phyloP scores from a whole-genome alignment of 2,888 invertebrate species.

The Pecten maximus region DNA sequence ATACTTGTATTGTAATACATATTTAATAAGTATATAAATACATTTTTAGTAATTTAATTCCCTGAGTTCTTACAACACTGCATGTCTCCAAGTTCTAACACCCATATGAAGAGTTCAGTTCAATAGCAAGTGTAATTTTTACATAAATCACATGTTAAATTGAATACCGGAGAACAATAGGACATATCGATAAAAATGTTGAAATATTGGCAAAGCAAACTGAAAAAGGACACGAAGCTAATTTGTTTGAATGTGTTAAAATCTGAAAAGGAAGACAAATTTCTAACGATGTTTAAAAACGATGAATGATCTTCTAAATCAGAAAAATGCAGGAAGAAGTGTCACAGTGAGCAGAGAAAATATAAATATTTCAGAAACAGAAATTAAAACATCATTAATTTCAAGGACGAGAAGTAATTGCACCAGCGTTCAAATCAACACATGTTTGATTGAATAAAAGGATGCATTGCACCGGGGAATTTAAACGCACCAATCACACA shows the following conservation, averaged over 20 bases:
- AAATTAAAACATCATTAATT: constrained; percentile 33
- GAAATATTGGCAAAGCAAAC: neutral
- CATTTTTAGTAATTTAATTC: too few relatives aligned
- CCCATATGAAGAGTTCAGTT: too few relatives aligned
- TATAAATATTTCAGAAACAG: constrained; percentile 15
- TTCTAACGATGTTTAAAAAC: neutral
- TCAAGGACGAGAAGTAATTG: constrained; percentile 15
- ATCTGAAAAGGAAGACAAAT: neutral
- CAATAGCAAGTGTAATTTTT: too few relatives aligned
- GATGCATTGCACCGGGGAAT: neutral
- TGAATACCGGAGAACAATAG: neutral
- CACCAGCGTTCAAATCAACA: constrained; percentile 9
- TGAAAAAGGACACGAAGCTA: neutral
- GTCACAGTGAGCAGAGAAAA: neutral
- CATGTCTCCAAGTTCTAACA: too few relatives aligned
- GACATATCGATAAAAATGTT: neutral
- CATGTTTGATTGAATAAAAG: constrained; percentile 30
- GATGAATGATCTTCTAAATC: neutral
- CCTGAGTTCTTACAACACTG: too few relatives aligned
- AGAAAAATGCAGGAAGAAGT: neutral
- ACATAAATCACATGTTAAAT: neutral
- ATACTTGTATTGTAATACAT: too few relatives aligned
- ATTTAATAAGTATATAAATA: too few relatives aligned
- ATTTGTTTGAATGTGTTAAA: neutral
- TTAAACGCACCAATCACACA: neutral